These are phyloP conservation scores for Tillus elongatus DNA, from an alignment of 2,888 invertebrate species.

Conservation along the genomic window DNA sequence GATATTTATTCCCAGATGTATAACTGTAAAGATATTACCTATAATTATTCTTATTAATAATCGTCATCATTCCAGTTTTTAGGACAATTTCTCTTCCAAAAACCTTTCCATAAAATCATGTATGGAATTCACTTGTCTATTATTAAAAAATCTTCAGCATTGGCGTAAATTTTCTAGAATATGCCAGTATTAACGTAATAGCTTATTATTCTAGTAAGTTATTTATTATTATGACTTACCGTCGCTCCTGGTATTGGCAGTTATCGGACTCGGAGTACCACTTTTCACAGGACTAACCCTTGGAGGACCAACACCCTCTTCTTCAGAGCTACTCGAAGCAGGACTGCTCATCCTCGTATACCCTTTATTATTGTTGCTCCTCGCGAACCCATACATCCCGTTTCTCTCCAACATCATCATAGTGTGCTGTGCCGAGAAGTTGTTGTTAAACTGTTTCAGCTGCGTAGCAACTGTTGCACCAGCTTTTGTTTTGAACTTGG, in stretches of 20 bases:
- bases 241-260: constrained; percentile 38
- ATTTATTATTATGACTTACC: constrained; percentile 38
- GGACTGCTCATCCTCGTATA: constrained; percentile 36
- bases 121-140: no score
- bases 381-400: constrained; percentile 37
- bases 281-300: constrained; percentile 36
- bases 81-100: no score
- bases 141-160: no score
- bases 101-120: no score
- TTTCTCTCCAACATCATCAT: constrained; percentile 41
- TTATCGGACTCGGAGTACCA: constrained; percentile 37
- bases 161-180: no score
- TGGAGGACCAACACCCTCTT: constrained; percentile 42
- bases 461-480: constrained; percentile 36
- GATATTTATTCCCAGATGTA: no score
- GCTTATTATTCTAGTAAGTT: no score
- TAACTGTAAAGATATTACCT: no score
- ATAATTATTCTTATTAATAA: no score
- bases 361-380: constrained; percentile 36
- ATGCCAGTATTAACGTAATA: no score
- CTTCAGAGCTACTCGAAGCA: constrained; percentile 41
- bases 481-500: constrained; percentile 44
- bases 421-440: constrained; percentile 33
- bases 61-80: no score
- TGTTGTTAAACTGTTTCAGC: constrained; percentile 36